Percentiles rank a stretch among this genome's conserved stretches.
phyloP scores from a whole-genome alignment of 2,113 vertebrate species.

The Anarrhichthys ocellatus region DNA sequence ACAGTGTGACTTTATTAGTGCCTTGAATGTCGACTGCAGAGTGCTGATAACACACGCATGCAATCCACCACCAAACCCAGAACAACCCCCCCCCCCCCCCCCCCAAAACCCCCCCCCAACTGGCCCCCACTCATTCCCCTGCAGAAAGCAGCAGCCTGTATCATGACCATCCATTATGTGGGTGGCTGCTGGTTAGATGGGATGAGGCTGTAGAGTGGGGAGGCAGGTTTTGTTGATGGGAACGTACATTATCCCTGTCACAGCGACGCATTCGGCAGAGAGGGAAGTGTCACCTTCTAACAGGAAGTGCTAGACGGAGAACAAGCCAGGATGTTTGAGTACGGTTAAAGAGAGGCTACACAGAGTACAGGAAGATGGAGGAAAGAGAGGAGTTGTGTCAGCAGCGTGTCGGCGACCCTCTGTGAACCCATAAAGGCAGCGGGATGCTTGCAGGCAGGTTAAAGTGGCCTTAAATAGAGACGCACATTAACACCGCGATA shows the following conservation, averaged over 20 bases:
- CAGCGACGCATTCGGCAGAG: conserved; percentile 35
- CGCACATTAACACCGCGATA: conserved; percentile 21
- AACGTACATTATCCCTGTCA: conserved; percentile 71
- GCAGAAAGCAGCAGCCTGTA: conserved; percentile 58
- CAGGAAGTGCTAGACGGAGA: conserved; percentile 31
- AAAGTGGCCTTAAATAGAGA: conserved; percentile 57
- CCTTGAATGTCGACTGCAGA: conserved; percentile 79
- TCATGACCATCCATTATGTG: conserved; percentile 83
- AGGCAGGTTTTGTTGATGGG: conserved; percentile 58
- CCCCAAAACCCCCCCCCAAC: conserved; percentile 22
- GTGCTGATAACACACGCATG: conserved; percentile 85
- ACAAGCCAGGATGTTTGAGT: conserved; percentile 23
- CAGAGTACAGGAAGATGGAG: neutral
- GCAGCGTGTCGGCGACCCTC: conserved; percentile 46
- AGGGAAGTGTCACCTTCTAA: conserved; percentile 41
- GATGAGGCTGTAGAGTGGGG: conserved; percentile 51
- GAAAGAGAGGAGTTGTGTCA: conserved; percentile 34
- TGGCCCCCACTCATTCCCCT: conserved; percentile 24
- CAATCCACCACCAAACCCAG: conserved; percentile 68
- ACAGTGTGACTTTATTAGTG: conserved; percentile 78
- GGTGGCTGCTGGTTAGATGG: conserved; percentile 62
- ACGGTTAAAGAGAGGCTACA: neutral
- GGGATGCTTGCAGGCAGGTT: conserved; percentile 21
- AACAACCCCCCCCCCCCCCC: conserved; percentile 56
- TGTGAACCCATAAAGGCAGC: conserved; percentile 64